Percentiles rank a stretch among this genome's conserved stretches.
Evolutionary conservation across 1,140 invertebrate species (phyloP).

Genomic region (Bombus terrestris): DNA sequence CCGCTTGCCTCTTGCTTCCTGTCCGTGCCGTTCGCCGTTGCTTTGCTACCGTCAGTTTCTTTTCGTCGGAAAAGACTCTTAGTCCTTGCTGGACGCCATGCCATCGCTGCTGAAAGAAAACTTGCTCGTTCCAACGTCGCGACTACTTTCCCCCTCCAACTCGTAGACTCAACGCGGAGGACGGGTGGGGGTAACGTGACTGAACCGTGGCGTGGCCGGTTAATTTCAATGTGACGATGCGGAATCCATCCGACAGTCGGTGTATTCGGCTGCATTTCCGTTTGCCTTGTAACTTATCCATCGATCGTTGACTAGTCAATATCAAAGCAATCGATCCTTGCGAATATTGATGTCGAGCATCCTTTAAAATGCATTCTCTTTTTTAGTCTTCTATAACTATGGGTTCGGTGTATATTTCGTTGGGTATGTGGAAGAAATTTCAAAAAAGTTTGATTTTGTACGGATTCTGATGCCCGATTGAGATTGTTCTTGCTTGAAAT

Average conservation of each 20-base stretch:
- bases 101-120: neutral
- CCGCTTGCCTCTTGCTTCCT: neutral
- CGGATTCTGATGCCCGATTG: too few species aligned
- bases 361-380: neutral
- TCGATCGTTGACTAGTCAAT: slow-evolving; percentile 41
- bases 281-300: slow-evolving; percentile 49
- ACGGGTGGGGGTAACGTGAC: neutral
- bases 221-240: slow-evolving; percentile 51
- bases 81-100: neutral
- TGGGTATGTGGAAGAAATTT: neutral
- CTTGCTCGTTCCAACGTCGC: neutral
- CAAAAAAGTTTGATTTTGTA: neutral
- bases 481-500: too few species aligned
- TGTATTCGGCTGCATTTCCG: slow-evolving; percentile 42
- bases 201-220: neutral
- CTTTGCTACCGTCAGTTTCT: neutral
- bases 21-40: neutral
- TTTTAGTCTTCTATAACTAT: neutral
- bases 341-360: slow-evolving; percentile 38
- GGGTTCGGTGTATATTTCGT: neutral
- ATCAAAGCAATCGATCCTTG: neutral
- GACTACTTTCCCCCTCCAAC: neutral
- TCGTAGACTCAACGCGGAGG: too few species aligned
- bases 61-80: neutral
- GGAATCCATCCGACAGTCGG: slow-evolving; percentile 36